Evolutionary conservation across 2,113 vertebrate genomes (phyloP).

Genomic region (Callaeas wilsoni): DNA sequence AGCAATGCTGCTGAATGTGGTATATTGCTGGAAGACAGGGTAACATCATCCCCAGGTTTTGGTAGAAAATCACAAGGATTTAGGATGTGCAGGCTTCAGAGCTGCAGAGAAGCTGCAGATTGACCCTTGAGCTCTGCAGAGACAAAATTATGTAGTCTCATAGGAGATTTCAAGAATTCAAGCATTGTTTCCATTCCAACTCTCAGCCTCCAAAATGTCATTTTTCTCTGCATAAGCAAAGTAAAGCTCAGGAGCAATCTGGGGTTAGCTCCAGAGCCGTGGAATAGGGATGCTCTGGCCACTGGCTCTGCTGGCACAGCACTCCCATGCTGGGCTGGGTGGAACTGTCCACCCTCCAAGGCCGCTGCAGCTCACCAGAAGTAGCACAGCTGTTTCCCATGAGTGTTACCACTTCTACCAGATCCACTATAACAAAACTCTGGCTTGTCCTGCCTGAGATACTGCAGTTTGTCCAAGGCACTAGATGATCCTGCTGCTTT

Average conservation of each 20-base stretch:
- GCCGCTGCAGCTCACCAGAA: not conserved
- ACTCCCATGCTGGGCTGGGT: fast-evolving
- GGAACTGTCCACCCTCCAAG: not conserved
- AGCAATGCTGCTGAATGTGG: not conserved
- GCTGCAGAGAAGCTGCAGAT: not conserved
- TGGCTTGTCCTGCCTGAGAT: not conserved
- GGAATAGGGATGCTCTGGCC: not conserved
- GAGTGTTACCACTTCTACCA: not conserved
- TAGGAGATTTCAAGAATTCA: not conserved
- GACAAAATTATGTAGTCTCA: not conserved
- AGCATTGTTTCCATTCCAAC: not conserved
- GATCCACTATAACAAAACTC: not conserved
- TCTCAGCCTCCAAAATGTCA: not conserved
- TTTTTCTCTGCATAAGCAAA: not conserved
- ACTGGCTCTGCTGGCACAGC: not conserved
- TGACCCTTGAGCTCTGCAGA: not conserved
- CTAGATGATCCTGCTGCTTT: not conserved
- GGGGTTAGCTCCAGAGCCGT: not conserved
- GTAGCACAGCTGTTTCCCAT: fast-evolving
- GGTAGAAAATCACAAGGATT: not conserved
- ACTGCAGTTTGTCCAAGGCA: not conserved
- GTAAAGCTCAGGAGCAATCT: not conserved
- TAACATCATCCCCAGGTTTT: not conserved
- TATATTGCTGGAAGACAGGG: not conserved
- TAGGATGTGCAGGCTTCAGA: not conserved